Conservation (phyloP, 2,888 invertebrate genomes). For the Syrphus vitripennis region DNA sequence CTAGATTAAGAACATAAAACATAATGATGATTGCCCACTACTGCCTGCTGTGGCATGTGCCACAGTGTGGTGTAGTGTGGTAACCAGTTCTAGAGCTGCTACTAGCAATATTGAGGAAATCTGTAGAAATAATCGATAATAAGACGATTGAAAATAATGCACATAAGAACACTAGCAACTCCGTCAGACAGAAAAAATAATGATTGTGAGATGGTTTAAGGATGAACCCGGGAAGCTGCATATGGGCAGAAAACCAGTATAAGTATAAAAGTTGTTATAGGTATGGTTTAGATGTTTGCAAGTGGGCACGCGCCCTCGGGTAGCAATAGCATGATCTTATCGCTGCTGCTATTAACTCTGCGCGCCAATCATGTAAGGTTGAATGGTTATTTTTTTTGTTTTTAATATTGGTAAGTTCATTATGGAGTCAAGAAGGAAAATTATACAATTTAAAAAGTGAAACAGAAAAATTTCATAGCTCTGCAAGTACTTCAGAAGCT, state of each 20-base stretch:
- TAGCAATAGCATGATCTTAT: constrained; percentile 74
- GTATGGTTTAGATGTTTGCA: constrained; percentile 38
- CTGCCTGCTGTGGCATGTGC: constrained; percentile 72
- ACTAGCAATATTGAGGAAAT: constrained; percentile 65
- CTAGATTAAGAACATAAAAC: constrained; percentile 59
- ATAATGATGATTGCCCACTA: constrained; percentile 69
- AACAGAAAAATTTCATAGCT: no score
- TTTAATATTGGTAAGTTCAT: neutral
- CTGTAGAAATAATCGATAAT: constrained; percentile 68
- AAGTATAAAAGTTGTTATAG: constrained; percentile 37
- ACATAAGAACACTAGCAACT: constrained; percentile 32
- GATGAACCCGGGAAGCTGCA: constrained; percentile 43
- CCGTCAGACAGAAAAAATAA: neutral
- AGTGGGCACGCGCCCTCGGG: constrained; percentile 76
- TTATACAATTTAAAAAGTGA: neutral
- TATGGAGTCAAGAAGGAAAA: neutral
- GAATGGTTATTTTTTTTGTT: constrained; percentile 14
- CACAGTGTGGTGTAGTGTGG: constrained; percentile 16
- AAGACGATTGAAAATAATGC: constrained; percentile 69
- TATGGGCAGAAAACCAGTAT: constrained; percentile 59
- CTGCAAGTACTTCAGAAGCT: no score
- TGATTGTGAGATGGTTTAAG: constrained; percentile 11
- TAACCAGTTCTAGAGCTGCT: constrained; percentile 53
- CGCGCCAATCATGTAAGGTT: constrained; percentile 50
- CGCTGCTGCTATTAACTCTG: constrained; percentile 57